Evolutionary conservation across 2,113 vertebrate genomes (phyloP), one percentile per base, ranked within the genome.

Genomic region (Podarcis raffonei): DNA sequence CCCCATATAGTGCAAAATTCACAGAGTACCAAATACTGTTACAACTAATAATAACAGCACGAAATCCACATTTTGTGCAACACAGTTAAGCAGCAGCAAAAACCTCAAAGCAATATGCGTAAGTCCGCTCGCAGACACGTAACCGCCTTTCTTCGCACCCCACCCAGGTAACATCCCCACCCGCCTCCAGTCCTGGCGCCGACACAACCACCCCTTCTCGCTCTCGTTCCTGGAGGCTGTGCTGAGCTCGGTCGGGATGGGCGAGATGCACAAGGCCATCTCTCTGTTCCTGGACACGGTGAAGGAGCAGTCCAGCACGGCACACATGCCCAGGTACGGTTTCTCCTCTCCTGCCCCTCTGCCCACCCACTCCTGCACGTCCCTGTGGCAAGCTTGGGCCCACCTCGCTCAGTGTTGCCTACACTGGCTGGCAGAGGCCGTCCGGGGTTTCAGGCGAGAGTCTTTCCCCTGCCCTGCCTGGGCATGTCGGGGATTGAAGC

Each of bases 191-290:
- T 94, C 96, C 94, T 98, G 98, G 95, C 93, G 96, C 42, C 93
- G 95, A 2, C 97, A 96, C 68, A 97, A 97, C 85, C 96, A 97
- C 85, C 98, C 98, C 22, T 98, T 98, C 89, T 97, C 95, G 0
- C 95, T 99, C 88, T 77, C 92, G 1, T 97, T 99, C 95, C 95
- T 99, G 92, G 98, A 99, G 95, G 97, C 98, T 13, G 95, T 99
- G 89, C 95, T 99, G 89, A 97, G 97, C 76, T 97, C 97, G 16
- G 97, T 99, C 0, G 98, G 98, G 88, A 97, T 99, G 95, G 98
- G 97, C 12, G 98, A 99, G 94, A 97, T 99, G 23, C 98, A 99
- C 95, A 99, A 98, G 83, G 98, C 98, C 6, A 94, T 98, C 76
- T 95, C 96, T 0, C 97, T 98, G 85, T 96, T 98, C 89, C 94